Evolutionary conservation across 1,140 invertebrate species (phyloP).

Genomic region (Archivesica marissinica): DNA sequence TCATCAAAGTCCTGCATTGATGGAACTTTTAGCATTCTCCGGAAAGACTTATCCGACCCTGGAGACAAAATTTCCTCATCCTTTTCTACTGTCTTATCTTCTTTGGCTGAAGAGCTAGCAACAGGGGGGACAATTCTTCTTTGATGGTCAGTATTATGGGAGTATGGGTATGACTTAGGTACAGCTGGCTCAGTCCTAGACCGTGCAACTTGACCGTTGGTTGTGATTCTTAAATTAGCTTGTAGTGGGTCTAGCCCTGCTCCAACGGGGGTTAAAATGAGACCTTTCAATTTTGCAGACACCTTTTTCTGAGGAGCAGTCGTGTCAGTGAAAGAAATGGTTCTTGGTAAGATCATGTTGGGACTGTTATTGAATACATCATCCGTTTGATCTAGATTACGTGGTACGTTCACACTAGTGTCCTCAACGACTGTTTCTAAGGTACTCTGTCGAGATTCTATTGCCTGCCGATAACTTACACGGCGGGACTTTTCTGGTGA

Average conservation of each 20-base stretch:
- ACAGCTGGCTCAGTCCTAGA: constrained; percentile 3
- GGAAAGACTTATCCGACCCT: constrained; percentile 71
- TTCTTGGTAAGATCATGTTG: background rate
- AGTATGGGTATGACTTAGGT: constrained; percentile 42
- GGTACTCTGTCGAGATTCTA: constrained; percentile 62
- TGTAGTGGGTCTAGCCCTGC: constrained; percentile 53
- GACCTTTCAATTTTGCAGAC: constrained; percentile 57
- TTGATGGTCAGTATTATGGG: constrained; percentile 26
- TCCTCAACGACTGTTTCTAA: constrained; percentile 46
- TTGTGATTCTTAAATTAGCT: constrained; percentile 45
- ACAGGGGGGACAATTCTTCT: background rate
- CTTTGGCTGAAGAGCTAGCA: background rate
- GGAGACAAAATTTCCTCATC: constrained; percentile 1
- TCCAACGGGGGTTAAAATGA: constrained; percentile 51
- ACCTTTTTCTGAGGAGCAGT: constrained; percentile 1
- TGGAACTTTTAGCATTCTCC: constrained; percentile 68
- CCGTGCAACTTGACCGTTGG: constrained; percentile 2
- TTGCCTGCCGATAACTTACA: constrained; percentile 73
- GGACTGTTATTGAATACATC: constrained; percentile 14
- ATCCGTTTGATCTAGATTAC: constrained; percentile 17
- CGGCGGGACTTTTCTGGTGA: constrained; percentile 70
- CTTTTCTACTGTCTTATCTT: background rate
- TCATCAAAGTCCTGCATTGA: constrained; percentile 62
- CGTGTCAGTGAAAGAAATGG: background rate
- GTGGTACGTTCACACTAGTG: constrained; percentile 61